Base-by-base conservation (phyloP, 92 coral and sea anemone species). In the Anthopleura xanthogrammica region DNA sequence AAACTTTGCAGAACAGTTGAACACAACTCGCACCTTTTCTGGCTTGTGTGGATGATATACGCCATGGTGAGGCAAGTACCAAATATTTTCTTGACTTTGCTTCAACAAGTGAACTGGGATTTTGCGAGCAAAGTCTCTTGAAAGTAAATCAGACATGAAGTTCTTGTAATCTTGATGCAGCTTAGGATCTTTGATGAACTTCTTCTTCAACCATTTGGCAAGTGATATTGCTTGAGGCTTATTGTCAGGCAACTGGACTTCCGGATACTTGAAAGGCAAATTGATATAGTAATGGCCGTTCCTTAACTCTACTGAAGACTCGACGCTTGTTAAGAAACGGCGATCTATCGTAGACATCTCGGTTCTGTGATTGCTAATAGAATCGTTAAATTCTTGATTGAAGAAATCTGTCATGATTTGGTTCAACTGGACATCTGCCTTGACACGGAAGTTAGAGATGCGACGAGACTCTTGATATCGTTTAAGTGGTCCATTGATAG, bases 231-330 rank as follows among this genome's bases (percentile, higher is more conserved):
- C 80, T 77, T 77, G 80, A 20, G 60, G 62, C 60, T 48, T 77
- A 60, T 88, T 88, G 75, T 83, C 79, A 41, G 87, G 75, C 56
- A 83, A n/a, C 56, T 75, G 77, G 43, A 24, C 77, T 52, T 74
- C 52, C 22, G 20, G 72, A 64, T 82, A 62, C 75, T 74, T 89
- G 62, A 65, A 85, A 10, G 89, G 87, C 43, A 88, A 74, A n/a
- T 75, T 41, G 56, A 88, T 85, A 70, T 83, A 76, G 54, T 88
- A 88, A 19, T 88, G 88, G 54, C 87, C 86, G 23, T 81, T 74
- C 72, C 71, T 81, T 48, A 89, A 54, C 57, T 48, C 19, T 17
- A 58, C 85, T 20, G 89, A 76, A 12, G 76, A 66, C 60, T 82
- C 62, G 40, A 89, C 81, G 54, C 77, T 65, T 29, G 36, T 75